These are phyloP conservation scores for Montipora capricornis DNA, from an alignment of 64 coral and sea anemone genomes.

Conservation along the genomic window DNA sequence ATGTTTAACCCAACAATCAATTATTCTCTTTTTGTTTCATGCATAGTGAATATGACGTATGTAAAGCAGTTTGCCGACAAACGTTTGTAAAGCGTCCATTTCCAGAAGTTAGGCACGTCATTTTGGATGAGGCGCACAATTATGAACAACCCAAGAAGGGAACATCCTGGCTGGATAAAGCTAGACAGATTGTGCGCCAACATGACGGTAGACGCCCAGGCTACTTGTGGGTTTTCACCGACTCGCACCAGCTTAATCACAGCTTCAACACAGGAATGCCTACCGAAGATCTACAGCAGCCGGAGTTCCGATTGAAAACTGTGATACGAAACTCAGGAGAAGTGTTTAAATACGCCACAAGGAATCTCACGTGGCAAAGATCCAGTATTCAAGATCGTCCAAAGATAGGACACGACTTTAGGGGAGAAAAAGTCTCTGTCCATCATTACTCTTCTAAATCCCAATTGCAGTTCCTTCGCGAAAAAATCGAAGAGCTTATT, in stretches of 20 bases:
- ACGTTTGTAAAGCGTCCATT: neutral
- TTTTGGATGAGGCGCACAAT: neutral
- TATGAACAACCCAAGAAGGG: neutral
- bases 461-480: neutral
- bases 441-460: neutral
- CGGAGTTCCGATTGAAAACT: neutral
- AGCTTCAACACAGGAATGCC: neutral
- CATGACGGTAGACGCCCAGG: neutral
- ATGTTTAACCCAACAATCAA: too few species aligned
- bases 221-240: slow-evolving; percentile 49
- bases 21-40: neutral
- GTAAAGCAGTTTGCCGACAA: neutral
- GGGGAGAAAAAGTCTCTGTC: slow-evolving; percentile 23
- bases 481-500: neutral
- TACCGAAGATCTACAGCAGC: neutral
- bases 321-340: slow-evolving; percentile 49
- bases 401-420: slow-evolving; percentile 38
- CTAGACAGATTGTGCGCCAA: neutral
- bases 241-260: slow-evolving; percentile 4
- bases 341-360: neutral
- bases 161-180: neutral
- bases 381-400: neutral
- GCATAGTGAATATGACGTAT: neutral
- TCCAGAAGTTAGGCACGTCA: neutral
- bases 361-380: neutral